phyloP scores from a whole-genome alignment of 2,888 invertebrate species.

The Torymus tubicola region DNA sequence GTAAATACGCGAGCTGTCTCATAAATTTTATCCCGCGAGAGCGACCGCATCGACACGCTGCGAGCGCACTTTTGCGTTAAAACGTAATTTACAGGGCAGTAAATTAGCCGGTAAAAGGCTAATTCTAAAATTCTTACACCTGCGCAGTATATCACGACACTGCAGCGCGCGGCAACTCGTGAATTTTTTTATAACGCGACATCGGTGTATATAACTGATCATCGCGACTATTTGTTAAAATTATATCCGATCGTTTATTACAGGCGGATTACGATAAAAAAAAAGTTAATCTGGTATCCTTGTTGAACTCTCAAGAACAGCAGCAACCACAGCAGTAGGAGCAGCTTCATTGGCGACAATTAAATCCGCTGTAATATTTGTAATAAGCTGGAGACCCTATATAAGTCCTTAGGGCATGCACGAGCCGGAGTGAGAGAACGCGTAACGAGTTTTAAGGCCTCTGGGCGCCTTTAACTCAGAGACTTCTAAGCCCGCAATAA shows the following conservation, averaged over 20 bases:
- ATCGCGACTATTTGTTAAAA: no score
- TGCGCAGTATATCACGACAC: slow-evolving; percentile 7
- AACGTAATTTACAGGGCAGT: slow-evolving; percentile 34
- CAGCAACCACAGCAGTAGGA: neutral
- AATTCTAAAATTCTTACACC: slow-evolving; percentile 14
- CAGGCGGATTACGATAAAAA: no score
- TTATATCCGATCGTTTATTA: no score
- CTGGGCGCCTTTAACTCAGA: slow-evolving; percentile 55
- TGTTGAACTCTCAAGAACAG: no score
- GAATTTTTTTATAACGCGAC: no score
- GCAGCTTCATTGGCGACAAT: neutral
- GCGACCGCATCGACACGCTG: slow-evolving; percentile 8
- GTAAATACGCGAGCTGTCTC: slow-evolving; percentile 11
- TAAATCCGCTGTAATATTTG: neutral
- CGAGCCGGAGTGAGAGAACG: neutral
- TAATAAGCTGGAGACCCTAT: no score
- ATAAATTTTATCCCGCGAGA: slow-evolving; percentile 10
- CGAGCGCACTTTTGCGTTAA: neutral
- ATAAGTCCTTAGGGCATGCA: no score
- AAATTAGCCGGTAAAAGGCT: slow-evolving; percentile 27
- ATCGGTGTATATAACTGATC: no score
- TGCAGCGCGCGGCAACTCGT: neutral
- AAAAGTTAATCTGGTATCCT: no score
- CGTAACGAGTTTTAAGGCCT: slow-evolving; percentile 69
- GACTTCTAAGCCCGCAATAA: slow-evolving; percentile 66